phyloP scores from a whole-genome alignment of 64 coral and sea anemone species.

The Pocillopora damicornis region DNA sequence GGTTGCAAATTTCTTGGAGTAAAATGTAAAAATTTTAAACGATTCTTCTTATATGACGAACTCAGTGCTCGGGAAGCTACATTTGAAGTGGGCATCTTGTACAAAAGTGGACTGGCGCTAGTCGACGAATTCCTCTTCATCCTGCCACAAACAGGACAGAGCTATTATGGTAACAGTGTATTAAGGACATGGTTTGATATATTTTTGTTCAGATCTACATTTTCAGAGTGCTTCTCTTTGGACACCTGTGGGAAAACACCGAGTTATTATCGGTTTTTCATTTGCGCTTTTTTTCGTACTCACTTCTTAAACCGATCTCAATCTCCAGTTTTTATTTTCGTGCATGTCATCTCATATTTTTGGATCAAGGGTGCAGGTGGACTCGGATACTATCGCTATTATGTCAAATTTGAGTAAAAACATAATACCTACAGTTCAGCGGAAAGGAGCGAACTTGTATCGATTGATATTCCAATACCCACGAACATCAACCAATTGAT shows the following conservation, averaged over 20 bases:
- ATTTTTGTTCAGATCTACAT: neutral
- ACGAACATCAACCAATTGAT: too few species aligned
- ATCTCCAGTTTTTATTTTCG: neutral
- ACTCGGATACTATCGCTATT: neutral
- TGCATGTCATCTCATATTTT: neutral
- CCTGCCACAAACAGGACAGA: too few species aligned
- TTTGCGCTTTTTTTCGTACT: too few species aligned
- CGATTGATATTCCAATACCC: neutral
- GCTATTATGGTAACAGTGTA: too few species aligned
- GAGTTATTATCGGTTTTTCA: neutral
- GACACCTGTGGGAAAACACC: neutral
- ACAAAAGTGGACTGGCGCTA: too few species aligned
- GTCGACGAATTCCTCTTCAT: too few species aligned
- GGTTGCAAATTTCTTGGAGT: neutral
- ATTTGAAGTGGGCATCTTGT: neutral
- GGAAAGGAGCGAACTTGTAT: neutral
- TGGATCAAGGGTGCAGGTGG: neutral
- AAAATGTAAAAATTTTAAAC: constrained; percentile 9
- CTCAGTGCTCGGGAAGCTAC: neutral
- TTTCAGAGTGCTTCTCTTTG: neutral
- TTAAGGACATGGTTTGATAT: neutral
- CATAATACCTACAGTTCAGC: neutral
- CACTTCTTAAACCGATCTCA: neutral
- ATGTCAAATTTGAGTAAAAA: too few species aligned
- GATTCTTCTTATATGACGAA: neutral